Conservation (phyloP, 92 coral and sea anemone species). For the Montipora capitata region DNA sequence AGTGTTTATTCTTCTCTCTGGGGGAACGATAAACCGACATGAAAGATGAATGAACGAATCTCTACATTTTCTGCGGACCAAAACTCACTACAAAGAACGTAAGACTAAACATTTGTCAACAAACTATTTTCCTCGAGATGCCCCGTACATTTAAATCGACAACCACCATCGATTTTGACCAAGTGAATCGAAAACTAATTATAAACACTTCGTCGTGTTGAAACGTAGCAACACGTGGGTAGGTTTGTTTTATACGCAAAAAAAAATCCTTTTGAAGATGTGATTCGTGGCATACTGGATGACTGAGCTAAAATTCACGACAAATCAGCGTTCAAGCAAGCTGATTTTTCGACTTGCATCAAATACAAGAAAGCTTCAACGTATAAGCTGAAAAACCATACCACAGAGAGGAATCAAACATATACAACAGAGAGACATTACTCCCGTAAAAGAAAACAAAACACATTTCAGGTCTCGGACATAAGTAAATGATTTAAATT, state of each 20-base stretch:
- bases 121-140: not conserved
- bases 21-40: not conserved
- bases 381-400: not conserved
- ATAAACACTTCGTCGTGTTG: slow-evolving; percentile 15
- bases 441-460: not conserved
- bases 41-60: slow-evolving; percentile 15
- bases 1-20: not conserved
- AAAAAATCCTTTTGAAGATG: not conserved
- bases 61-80: too few relatives aligned
- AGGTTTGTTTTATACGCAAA: not conserved
- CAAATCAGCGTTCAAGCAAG: too few relatives aligned
- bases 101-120: not conserved
- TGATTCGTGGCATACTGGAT: not conserved
- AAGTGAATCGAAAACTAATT: not conserved
- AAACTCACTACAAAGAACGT: not conserved
- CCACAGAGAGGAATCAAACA: not conserved
- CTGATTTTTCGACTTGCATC: not conserved
- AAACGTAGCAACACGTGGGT: slow-evolving; percentile 33
- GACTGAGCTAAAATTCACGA: too few relatives aligned
- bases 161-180: not conserved
- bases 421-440: not conserved
- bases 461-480: not conserved
- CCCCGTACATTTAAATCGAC: not conserved
- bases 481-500: not conserved
- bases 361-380: not conserved